Evolutionary conservation across 2,113 vertebrate species (phyloP).

Genomic region (Toxostoma redivivum): DNA sequence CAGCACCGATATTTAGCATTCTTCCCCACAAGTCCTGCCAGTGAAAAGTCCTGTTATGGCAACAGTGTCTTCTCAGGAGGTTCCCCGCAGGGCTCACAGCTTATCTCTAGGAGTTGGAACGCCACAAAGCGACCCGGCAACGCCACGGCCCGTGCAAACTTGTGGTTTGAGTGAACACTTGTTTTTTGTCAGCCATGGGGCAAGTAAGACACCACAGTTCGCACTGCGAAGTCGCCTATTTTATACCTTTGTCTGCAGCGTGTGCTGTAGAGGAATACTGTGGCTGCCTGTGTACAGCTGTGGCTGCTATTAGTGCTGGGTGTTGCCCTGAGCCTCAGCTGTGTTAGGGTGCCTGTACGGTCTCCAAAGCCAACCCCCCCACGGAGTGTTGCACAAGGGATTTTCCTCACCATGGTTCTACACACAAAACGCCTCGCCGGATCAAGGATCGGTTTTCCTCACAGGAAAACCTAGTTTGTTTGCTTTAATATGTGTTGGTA

Average conservation of each 20-base stretch:
- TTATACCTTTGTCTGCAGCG: background rate
- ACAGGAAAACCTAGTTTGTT: background rate
- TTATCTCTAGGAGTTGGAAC: background rate
- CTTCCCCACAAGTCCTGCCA: background rate
- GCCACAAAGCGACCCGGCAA: fast-evolving
- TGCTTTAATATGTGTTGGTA: background rate
- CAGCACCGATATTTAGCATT: background rate
- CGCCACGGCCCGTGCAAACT: fast-evolving
- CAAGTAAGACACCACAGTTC: background rate
- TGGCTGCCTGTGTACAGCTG: background rate
- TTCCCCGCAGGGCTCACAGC: background rate
- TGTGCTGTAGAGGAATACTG: background rate
- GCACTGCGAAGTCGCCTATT: fast-evolving
- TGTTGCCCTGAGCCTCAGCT: background rate
- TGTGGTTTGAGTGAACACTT: background rate
- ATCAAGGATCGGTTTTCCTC: background rate
- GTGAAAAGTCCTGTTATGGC: fast-evolving
- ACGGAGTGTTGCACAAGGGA: fast-evolving
- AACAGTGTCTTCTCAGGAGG: background rate
- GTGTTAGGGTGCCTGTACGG: background rate
- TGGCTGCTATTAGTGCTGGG: background rate
- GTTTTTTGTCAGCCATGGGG: background rate
- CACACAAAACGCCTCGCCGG: background rate
- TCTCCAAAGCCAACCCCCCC: background rate
- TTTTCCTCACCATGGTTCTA: background rate